phyloP scores from a whole-genome alignment of 2,797 vertebrate species.

The Falco berigora region DNA sequence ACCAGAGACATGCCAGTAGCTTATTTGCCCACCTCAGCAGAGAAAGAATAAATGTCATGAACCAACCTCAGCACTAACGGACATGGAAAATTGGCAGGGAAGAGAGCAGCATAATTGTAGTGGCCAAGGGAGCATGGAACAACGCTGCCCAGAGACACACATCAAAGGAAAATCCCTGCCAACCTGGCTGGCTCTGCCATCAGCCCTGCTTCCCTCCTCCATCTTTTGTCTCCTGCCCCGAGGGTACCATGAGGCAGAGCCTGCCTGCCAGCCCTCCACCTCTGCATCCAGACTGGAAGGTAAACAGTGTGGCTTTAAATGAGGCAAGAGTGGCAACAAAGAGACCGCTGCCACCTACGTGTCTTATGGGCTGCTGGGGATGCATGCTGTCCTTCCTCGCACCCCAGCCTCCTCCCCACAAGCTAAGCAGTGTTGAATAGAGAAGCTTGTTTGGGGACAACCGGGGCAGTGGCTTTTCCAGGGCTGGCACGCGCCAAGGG shows the following conservation, averaged over 20 bases:
- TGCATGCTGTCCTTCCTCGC: not conserved
- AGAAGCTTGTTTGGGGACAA: not conserved
- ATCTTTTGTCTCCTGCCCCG: not conserved
- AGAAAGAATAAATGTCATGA: not conserved
- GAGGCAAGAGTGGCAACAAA: not conserved
- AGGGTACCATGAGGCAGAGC: not conserved
- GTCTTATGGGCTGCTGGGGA: not conserved
- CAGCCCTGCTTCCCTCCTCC: not conserved
- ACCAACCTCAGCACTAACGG: not conserved
- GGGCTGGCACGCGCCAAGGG: not conserved
- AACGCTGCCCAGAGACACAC: not conserved
- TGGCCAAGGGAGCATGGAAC: not conserved
- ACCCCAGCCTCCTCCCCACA: not conserved
- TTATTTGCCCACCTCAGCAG: not conserved
- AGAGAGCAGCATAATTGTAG: not conserved
- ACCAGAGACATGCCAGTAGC: not conserved
- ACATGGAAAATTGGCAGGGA: constrained; percentile 28
- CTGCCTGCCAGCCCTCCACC: not conserved
- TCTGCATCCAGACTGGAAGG: not conserved
- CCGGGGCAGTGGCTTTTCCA: not conserved
- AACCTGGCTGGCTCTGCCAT: not conserved
- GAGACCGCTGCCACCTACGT: fast-evolving
- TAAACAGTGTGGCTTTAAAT: not conserved
- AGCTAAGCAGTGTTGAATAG: not conserved
- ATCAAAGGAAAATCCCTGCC: not conserved